Evolutionary conservation across 2,797 vertebrate genomes (phyloP), one percentile per base, ranked within the genome.

Genomic region (Epinephelus malabaricus): DNA sequence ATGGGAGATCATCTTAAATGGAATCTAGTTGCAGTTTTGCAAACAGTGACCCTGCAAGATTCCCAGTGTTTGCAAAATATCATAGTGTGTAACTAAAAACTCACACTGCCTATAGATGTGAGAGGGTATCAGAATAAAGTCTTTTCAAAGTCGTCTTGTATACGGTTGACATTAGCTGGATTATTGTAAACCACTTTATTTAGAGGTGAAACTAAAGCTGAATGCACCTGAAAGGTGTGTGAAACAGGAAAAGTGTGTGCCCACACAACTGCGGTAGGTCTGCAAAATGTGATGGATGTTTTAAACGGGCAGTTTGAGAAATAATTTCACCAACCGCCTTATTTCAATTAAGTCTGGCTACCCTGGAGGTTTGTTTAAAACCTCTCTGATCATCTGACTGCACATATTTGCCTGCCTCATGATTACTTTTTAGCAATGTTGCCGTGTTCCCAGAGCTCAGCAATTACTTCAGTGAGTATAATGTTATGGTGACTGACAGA

Each of bases 331-430:
- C 1, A 5, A 51, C 53, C 9, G 5, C 23, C 25, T 18, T 59
- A 27, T 25, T 66, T 43, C n/a, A 67, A 19, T 54, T 55, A 55
- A 45, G 45, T 69, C 7, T 69, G 47, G 47, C 54, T 50, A 38
- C 49, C 47, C 67, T 6, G 17, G 46, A 34, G 30, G 43, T 69
- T 85, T 63, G 30, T 77, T 74, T 59, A 34, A 23, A 74, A 49
- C 51, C 43, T 50, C 64, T 53, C 10, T 45, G 10, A 56, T 64
- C 9, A 30, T 71, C 10, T 62, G 46, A 73, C 43, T 81, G 17
- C 63, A 47, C 5, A 14, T 6, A 64, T 80, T 76, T 61, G 23
- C 69, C 34, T 69, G 13, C 59, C 27, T 59, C 14, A 1, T 66
- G 40, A 62, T 38, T 55, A 10, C 9, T 60, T 65, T 81, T 15